phyloP scores from a whole-genome alignment of 1,140 invertebrate species.

The Brachionus manjavacas region DNA sequence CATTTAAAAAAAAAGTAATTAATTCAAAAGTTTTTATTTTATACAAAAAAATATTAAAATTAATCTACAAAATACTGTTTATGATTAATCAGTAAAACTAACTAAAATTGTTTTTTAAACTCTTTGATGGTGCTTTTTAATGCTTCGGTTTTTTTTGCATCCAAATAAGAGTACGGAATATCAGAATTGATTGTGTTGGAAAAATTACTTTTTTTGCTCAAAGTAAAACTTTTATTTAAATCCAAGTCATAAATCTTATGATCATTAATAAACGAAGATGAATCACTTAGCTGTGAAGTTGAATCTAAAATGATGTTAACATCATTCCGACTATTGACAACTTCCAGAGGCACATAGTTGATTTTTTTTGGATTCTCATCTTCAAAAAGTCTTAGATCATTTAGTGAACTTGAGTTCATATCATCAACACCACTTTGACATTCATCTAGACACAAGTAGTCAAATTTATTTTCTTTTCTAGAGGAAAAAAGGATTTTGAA shows the following conservation, averaged over 20 bases:
- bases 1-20: too few species aligned
- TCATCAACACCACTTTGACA: constrained; percentile 10
- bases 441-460: neutral
- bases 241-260: neutral
- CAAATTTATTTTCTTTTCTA: neutral
- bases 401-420: neutral
- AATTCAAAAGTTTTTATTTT: too few species aligned
- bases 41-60: too few species aligned
- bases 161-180: neutral
- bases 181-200: neutral
- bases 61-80: neutral
- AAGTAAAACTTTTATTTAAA: constrained; percentile 8
- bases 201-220: neutral
- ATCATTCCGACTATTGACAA: neutral
- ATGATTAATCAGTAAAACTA: neutral
- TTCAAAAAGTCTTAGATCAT: neutral
- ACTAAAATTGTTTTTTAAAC: neutral
- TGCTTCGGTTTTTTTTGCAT: neutral
- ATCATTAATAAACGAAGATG: neutral
- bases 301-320: neutral
- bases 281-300: neutral
- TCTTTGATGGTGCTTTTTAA: constrained; percentile 26
- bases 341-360: constrained; percentile 6
- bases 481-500: neutral
- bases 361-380: neutral